Evolutionary conservation across 1,140 invertebrate species (phyloP).

Genomic region (Formica selysi): DNA sequence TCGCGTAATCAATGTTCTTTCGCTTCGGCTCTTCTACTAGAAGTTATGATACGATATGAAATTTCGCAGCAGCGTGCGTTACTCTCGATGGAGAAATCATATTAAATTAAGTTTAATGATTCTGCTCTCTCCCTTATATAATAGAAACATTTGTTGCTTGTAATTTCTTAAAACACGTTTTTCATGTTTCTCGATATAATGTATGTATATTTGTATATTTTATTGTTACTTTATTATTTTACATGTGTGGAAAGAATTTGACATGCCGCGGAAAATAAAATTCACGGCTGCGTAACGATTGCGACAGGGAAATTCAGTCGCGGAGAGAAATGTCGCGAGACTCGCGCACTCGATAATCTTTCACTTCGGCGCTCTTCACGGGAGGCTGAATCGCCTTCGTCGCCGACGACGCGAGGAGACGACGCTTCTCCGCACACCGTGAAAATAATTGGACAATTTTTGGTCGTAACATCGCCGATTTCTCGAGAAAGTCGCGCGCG

Average conservation of each 20-base stretch:
- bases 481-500: not conserved
- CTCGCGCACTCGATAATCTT: slow-evolving; percentile 65
- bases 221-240: slow-evolving; percentile 21
- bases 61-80: not conserved
- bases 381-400: slow-evolving; percentile 12
- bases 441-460: slow-evolving; percentile 70
- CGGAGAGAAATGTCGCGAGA: slow-evolving; percentile 46
- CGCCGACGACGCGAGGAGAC: not conserved
- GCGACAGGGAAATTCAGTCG: not conserved
- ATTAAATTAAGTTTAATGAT: not conserved
- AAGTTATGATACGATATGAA: slow-evolving; percentile 7
- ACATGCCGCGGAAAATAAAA: slow-evolving; percentile 13
- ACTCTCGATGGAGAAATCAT: not conserved
- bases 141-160: not conserved
- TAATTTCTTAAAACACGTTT: not conserved
- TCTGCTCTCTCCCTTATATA: too few species aligned
- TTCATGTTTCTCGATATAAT: too few species aligned
- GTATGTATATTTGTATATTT: not conserved
- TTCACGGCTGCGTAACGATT: slow-evolving; percentile 6
- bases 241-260: slow-evolving; percentile 12
- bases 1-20: slow-evolving; percentile 33
- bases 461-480: slow-evolving; percentile 53
- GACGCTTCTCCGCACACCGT: slow-evolving; percentile 26
- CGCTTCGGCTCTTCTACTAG: not conserved
- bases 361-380: slow-evolving; percentile 49